Evolutionary conservation across 2,797 vertebrate genomes (phyloP), one percentile per base, ranked within the genome.

Genomic region (Malacoctenus gilli): DNA sequence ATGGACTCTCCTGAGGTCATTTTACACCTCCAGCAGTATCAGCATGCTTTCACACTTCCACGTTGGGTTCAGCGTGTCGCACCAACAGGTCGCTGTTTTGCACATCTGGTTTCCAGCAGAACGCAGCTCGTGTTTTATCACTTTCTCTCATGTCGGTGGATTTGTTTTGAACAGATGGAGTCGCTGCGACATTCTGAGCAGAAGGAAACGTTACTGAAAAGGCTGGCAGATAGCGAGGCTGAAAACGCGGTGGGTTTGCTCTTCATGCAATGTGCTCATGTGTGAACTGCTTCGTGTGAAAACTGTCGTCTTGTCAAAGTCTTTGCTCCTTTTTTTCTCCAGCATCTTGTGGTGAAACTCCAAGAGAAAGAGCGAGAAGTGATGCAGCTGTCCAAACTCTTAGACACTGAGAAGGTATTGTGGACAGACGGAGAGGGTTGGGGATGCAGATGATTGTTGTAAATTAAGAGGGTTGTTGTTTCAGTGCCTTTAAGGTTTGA

Each of bases 401-500:
- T 96, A 72, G 90, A 94, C 4, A 73, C 85, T 39, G 95, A 96
- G 79, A 96, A 95, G 94, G 96, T 98, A 89, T 44, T 11, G 19
- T 8, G 21, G 12, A 23, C 21, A 8, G 18, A 23, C 21, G 8
- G 18, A 16, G 18, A 28, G 25, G 25, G 25, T 5, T 23, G 4
- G 22, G 8, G 22, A 8, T 23, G 4, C 8, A 4, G 4, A 23
- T 23, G 4, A 4, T 4, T 23, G 4, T 23, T 9, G 9, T 9
- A 5, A 5, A 28, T 2, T 9, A 28, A 28, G 25, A 28, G 9
- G n/a, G n/a, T n/a, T n/a, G n/a, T n/a, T n/a, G n/a, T n/a, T n/a
- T n/a, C n/a, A n/a, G n/a, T n/a, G n/a, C n/a, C n/a, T n/a, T n/a
- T n/a, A n/a, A n/a, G n/a, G n/a, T n/a, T n/a, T n/a, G n/a, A n/a